Evolutionary conservation across 1,140 invertebrate species (phyloP), one percentile per base, ranked within the genome.

Genomic region (Prorops nasuta): DNA sequence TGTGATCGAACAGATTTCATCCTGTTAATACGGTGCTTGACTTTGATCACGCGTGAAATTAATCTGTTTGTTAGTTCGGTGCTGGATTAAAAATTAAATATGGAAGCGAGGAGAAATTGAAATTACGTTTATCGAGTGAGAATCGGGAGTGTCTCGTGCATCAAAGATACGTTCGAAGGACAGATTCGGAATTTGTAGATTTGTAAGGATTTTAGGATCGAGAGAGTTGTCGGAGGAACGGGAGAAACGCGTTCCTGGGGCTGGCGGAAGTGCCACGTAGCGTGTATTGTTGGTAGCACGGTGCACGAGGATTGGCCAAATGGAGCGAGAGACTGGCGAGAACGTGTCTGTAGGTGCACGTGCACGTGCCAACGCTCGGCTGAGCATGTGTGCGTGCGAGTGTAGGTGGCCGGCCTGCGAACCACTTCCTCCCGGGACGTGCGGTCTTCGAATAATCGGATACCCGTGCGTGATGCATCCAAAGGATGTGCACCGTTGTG

Each of bases 401-500:
- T 44, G 46, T 46, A 35, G 46, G 59, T 56, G 60, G 58, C 39
- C 60, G 41, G 59, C 43, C 52, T 54, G 55, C 61, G 60, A 65
- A 65, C 64, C 64, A 63, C 63, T 68, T 67, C 66, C 64, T 63
- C 63, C 49, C 54, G 51, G 60, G 49, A 56, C 51, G 57, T 57
- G 61, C 58, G 61, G 66, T 67, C 66, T 64, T 66, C 57, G 60
- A 64, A 68, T 66, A 68, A 68, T 68, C 66, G 63, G 64, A 68
- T 66, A 68, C 66, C 59, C 66, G 58, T 65, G 64, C 55, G 51
- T 54, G 57, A 51, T 51, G 52, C 49, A 36, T 49, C 51, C 51
- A 51, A 53, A 63, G 50, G 57, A 54, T 44, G 49, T 51, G 32
- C 54, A 54, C 44, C 58, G 50, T 57, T 57, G 58, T 51, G 35